Evolutionary conservation across 2,797 vertebrate genomes (phyloP).

Genomic region (Huso huso): DNA sequence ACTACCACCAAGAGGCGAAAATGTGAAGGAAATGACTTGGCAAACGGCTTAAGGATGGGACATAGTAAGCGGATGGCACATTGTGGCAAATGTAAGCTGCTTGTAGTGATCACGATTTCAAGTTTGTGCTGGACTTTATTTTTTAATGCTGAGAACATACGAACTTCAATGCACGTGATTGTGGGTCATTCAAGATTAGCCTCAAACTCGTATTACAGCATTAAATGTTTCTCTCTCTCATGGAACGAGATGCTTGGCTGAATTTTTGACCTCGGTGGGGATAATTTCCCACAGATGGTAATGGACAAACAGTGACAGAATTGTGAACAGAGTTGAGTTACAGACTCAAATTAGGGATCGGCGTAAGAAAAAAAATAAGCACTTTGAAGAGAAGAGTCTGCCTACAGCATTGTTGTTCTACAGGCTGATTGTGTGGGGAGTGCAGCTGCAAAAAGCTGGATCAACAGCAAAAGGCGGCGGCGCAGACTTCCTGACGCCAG

Average conservation of each 20-base stretch:
- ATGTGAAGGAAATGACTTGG: too few species aligned
- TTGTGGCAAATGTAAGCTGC: too few species aligned
- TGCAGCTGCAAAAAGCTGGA: slow-evolving; percentile 69
- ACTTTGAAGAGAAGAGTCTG: slow-evolving; percentile 60
- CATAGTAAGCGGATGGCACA: too few species aligned
- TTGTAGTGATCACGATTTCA: too few species aligned
- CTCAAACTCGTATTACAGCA: too few species aligned
- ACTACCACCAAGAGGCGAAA: too few species aligned
- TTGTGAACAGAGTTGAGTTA: slow-evolving; percentile 39
- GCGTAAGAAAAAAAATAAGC: slow-evolving; percentile 41
- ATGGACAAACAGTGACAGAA: slow-evolving; percentile 52
- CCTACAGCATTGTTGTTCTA: slow-evolving; percentile 60
- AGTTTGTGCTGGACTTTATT: too few species aligned
- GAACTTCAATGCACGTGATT: too few species aligned
- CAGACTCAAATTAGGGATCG: slow-evolving; percentile 50
- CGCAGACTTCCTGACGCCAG: slow-evolving; percentile 77
- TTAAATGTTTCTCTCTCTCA: not conserved
- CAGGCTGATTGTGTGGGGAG: slow-evolving; percentile 58
- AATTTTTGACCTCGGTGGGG: slow-evolving; percentile 47
- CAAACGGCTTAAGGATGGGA: too few species aligned
- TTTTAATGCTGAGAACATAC: too few species aligned
- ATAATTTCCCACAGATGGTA: slow-evolving; percentile 62
- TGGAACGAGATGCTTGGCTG: slow-evolving; percentile 29
- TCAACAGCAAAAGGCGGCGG: slow-evolving; percentile 60
- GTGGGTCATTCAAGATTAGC: not conserved